Percentiles rank a stretch among this genome's conserved stretches.
Evolutionary conservation across 23 tunicate genomes (phyloP).

Genomic region (Ascidia mentula): DNA sequence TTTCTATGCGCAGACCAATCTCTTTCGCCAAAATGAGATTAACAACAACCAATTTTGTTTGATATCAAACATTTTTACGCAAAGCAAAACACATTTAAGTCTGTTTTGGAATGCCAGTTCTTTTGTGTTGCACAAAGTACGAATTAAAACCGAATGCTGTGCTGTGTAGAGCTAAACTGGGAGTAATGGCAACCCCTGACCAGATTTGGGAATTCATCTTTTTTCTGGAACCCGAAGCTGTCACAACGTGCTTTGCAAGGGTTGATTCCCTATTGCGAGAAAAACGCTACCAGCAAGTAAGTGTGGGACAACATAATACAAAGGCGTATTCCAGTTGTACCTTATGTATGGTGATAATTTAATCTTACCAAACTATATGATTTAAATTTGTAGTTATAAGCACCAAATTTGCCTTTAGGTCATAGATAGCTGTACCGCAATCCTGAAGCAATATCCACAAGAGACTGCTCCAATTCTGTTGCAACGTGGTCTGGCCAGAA

Average conservation of each 20-base stretch:
- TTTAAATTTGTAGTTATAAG: neutral
- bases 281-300: constrained; percentile 60
- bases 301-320: no score
- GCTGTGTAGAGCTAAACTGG: constrained; percentile 14
- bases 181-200: constrained; percentile 48
- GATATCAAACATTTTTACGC: no score
- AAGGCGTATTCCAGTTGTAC: no score
- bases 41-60: no score
- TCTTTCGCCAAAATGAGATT: no score
- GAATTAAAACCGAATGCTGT: no score
- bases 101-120: no score
- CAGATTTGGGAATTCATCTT: constrained; percentile 84
- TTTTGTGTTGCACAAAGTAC: no score
- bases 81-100: no score
- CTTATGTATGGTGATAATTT: no score
- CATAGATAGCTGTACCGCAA: constrained; percentile 63
- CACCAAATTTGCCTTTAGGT: constrained; percentile 35
- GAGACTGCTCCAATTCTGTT: constrained; percentile 57
- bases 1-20: no score
- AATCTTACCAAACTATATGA: neutral
- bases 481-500: constrained; percentile 68
- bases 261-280: constrained; percentile 52
- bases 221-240: constrained; percentile 61
- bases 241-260: constrained; percentile 53
- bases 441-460: constrained; percentile 40